Evolutionary conservation across 2,888 invertebrate genomes (phyloP), one percentile per base, ranked within the genome.

Genomic region (Junonia oenone): DNA sequence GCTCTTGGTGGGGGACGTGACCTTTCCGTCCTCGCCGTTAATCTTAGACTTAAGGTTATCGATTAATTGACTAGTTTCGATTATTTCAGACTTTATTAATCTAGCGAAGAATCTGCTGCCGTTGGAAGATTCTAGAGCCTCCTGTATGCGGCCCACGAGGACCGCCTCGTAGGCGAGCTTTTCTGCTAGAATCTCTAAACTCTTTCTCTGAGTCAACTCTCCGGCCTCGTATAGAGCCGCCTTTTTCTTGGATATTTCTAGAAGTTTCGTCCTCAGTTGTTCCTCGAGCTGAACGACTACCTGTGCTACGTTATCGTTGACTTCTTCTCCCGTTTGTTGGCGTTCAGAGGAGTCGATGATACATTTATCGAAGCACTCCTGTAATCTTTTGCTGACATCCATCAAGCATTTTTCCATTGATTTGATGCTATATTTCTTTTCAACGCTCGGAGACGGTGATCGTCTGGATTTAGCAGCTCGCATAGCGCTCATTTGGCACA

Each of bases 111-210:
- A 84, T 63, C 90, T 82, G 64, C 91, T 90, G 61, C 91, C 91
- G 66, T 92, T 91, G 17, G 91, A 91, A 37, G 92, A 90, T 55
- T 90, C 88, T 49, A 94, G 86, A 47, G 94, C 94, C 75, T 94
- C 93, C 65, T 93, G 92, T 62, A 95, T 92, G 68, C 93, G 91
- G 60, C 93, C 91, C 56, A 95, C 92, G 56, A 95, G 91, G 19
- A 95, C 93, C 56, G 95, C 94, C 82, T 96, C 96, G 75, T 94
- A 96, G 0, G 96, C 95, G 15, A 96, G 90, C 71, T 95, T 94
- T 78, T 96, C 96, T 1, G 96, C 95, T 53, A 95, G 82, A 52
- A 96, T 89, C 69, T 94, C 93, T 62, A 95, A 81, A 71, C 93
- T 93, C 62, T 93, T 93, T 45, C 92, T 91, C 56, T 92, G 92